Evolutionary conservation across 2,888 invertebrate genomes (phyloP).

Genomic region (Napeogenes inachia): DNA sequence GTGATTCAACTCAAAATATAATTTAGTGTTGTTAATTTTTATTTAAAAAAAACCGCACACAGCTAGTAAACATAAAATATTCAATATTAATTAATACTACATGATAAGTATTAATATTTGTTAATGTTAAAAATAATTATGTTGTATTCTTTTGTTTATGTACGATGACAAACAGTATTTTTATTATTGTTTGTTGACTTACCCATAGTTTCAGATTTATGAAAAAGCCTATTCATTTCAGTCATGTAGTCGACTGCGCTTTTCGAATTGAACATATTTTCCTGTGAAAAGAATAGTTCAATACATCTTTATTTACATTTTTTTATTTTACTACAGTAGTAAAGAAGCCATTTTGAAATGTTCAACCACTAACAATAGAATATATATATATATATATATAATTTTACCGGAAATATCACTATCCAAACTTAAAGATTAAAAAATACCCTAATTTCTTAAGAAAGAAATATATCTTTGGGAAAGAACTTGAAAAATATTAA

Average conservation of each 20-base stretch:
- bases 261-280: slow-evolving; percentile 53
- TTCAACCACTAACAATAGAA: background rate
- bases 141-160: too few species aligned
- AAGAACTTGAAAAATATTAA: background rate
- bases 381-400: background rate
- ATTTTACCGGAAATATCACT: background rate
- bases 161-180: too few species aligned
- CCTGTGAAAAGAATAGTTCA: slow-evolving; percentile 34
- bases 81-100: too few species aligned
- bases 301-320: slow-evolving; percentile 24
- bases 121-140: background rate
- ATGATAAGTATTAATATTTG: background rate
- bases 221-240: slow-evolving; percentile 52
- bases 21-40: too few species aligned
- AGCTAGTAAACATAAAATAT: too few species aligned
- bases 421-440: background rate
- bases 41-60: too few species aligned
- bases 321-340: slow-evolving; percentile 2
- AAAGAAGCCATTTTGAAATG: slow-evolving; percentile 5
- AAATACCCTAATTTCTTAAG: background rate
- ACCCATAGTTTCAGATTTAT: slow-evolving; percentile 49
- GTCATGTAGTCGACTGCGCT: slow-evolving; percentile 45
- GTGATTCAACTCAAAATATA: too few species aligned
- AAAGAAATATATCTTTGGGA: background rate
- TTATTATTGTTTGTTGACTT: slow-evolving; percentile 29